Conservation (phyloP, 2,797 vertebrate species). For the Oryzias sinensis region DNA sequence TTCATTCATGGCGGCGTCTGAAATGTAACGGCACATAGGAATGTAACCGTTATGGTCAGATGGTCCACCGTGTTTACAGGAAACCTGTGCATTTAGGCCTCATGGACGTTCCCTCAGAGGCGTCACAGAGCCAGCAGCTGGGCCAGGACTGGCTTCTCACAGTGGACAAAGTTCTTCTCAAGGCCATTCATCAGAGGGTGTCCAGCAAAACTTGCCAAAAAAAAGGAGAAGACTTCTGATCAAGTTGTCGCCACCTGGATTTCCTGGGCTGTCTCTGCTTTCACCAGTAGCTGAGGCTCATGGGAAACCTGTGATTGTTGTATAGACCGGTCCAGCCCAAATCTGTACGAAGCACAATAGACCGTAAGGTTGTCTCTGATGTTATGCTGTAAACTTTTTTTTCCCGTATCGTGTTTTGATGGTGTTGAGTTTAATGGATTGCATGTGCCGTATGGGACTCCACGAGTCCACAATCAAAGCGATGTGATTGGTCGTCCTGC, state of each 20-base stretch:
- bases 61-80: conserved; percentile 62
- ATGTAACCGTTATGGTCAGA: conserved; percentile 71
- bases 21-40: conserved; percentile 76
- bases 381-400: conserved; percentile 72
- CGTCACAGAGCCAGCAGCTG: conserved; percentile 46
- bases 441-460: conserved; percentile 79
- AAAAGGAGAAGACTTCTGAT: conserved; percentile 9
- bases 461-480: conserved; percentile 77
- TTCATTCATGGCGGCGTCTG: conserved; percentile 79
- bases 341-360: conserved; percentile 79
- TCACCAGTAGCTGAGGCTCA: conserved; percentile 68
- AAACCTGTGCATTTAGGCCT: conserved; percentile 52
- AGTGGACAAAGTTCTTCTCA: conserved; percentile 5
- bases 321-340: conserved; percentile 70
- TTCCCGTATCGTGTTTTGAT: conserved; percentile 74
- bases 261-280: conserved; percentile 59
- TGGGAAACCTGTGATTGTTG: conserved; percentile 72
- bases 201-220: background rate
- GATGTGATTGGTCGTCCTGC: conserved; percentile 77
- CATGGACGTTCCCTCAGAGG: conserved; percentile 53
- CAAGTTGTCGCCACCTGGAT: conserved; percentile 18
- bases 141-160: conserved; percentile 29
- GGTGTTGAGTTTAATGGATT: conserved; percentile 78
- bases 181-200: background rate
- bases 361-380: conserved; percentile 74